Evolutionary conservation across 2,113 vertebrate species (phyloP).

Genomic region (Bambusicola thoracicus): DNA sequence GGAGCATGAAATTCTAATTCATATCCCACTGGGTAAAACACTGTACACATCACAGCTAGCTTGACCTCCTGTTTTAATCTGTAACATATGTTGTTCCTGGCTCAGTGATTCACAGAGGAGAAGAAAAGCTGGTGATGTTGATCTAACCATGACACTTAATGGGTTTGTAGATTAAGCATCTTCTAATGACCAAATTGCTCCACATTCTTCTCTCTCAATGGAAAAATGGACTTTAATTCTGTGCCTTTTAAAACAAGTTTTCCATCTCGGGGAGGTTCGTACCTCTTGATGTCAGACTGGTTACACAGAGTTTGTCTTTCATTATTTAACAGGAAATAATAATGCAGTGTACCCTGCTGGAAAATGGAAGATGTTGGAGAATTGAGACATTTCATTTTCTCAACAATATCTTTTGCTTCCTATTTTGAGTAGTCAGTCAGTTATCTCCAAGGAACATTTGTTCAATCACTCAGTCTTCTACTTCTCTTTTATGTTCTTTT

Average conservation of each 20-base stretch:
- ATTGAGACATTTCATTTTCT: neutral
- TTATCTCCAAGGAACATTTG: constrained; percentile 1
- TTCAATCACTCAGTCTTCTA: neutral
- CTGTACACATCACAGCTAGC: constrained; percentile 27
- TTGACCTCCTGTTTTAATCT: constrained; percentile 66
- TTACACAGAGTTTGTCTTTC: neutral
- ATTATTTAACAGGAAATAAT: neutral
- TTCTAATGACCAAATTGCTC: neutral
- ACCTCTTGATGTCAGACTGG: neutral
- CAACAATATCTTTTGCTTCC: neutral
- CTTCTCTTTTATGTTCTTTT: neutral
- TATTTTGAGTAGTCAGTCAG: neutral
- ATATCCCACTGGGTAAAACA: constrained; percentile 51
- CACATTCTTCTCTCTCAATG: neutral
- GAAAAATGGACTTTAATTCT: neutral
- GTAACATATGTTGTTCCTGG: constrained; percentile 53
- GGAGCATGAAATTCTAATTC: constrained; percentile 38
- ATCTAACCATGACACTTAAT: neutral
- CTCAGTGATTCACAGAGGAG: constrained; percentile 36
- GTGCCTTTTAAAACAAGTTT: neutral
- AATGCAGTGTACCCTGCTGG: neutral
- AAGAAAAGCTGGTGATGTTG: neutral
- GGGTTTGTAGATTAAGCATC: neutral
- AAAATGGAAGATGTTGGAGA: neutral
- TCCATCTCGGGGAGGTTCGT: neutral